Evolutionary conservation across 2,113 vertebrate species (phyloP).

Genomic region (Bettongia penicillata): DNA sequence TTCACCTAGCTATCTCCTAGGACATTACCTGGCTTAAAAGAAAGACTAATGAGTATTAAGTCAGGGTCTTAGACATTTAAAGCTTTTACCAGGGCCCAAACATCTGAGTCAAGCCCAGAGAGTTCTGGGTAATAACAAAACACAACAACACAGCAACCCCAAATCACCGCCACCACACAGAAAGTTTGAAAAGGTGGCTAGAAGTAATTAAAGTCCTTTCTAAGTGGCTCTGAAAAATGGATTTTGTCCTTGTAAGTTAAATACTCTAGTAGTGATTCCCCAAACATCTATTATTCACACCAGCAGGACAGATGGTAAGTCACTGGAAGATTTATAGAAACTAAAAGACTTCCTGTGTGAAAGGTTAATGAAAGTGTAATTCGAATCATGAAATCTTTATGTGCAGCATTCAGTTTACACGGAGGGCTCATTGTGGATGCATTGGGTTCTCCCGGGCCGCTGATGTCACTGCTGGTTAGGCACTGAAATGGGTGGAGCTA

Average conservation of each 20-base stretch:
- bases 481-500: slow-evolving; percentile 71
- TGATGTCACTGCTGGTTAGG: slow-evolving; percentile 57
- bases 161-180: slow-evolving; percentile 1
- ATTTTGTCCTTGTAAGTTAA: slow-evolving; percentile 81
- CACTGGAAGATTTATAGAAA: slow-evolving; percentile 83
- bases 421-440: slow-evolving; percentile 44
- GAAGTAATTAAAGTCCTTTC: slow-evolving; percentile 75
- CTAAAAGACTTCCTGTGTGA: slow-evolving; percentile 81
- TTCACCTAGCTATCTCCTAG: slow-evolving; percentile 79
- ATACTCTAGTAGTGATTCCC: slow-evolving; percentile 80
- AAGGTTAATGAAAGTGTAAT: slow-evolving; percentile 85
- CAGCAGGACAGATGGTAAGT: slow-evolving; percentile 73
- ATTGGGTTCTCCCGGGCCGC: not conserved
- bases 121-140: slow-evolving; percentile 21
- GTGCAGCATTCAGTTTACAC: slow-evolving; percentile 68
- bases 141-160: not conserved
- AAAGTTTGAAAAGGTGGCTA: slow-evolving; percentile 60
- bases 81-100: slow-evolving; percentile 79
- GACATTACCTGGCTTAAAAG: slow-evolving; percentile 83
- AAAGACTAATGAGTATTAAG: slow-evolving; percentile 81
- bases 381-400: slow-evolving; percentile 81
- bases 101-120: slow-evolving; percentile 76
- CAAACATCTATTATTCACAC: slow-evolving; percentile 83
- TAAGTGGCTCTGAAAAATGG: slow-evolving; percentile 77
- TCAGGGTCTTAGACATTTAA: slow-evolving; percentile 78